Evolutionary conservation across 2,113 vertebrate genomes (phyloP).

Genomic region (Rafetus swinhoei): DNA sequence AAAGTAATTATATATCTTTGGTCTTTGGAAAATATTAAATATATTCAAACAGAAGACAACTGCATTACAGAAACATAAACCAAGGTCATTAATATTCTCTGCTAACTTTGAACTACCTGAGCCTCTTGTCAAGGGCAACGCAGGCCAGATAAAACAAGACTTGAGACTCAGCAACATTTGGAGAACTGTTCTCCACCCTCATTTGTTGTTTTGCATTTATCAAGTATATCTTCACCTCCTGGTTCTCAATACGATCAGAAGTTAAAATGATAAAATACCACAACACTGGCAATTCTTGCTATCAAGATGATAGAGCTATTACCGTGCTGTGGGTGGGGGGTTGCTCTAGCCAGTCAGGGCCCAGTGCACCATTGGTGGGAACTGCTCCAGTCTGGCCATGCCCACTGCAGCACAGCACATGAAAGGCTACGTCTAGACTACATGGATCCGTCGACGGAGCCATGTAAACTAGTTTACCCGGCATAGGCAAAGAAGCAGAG

Average conservation of each 20-base stretch:
- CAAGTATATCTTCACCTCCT: not conserved
- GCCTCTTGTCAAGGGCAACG: not conserved
- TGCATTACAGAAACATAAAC: not conserved
- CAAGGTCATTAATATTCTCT: not conserved
- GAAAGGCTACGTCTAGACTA: too few relatives aligned
- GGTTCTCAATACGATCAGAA: not conserved
- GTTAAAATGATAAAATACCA: not conserved
- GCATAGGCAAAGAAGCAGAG: too few relatives aligned
- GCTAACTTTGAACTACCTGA: not conserved
- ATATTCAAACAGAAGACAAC: not conserved
- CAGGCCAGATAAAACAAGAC: not conserved
- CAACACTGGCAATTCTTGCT: not conserved
- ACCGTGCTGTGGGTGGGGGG: too few relatives aligned
- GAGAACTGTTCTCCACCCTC: not conserved
- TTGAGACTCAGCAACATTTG: not conserved
- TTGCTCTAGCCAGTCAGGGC: too few relatives aligned
- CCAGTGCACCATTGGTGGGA: too few relatives aligned
- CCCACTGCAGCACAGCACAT: too few relatives aligned
- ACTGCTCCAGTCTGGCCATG: too few relatives aligned
- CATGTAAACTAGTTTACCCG: too few relatives aligned
- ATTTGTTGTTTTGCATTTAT: not conserved
- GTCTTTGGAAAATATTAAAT: not conserved
- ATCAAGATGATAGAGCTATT: not conserved
- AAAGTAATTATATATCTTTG: not conserved
- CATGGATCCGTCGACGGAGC: too few relatives aligned